Evolutionary conservation across 2,113 vertebrate species (phyloP).

Genomic region (Pseudolaguvia tuberculata): DNA sequence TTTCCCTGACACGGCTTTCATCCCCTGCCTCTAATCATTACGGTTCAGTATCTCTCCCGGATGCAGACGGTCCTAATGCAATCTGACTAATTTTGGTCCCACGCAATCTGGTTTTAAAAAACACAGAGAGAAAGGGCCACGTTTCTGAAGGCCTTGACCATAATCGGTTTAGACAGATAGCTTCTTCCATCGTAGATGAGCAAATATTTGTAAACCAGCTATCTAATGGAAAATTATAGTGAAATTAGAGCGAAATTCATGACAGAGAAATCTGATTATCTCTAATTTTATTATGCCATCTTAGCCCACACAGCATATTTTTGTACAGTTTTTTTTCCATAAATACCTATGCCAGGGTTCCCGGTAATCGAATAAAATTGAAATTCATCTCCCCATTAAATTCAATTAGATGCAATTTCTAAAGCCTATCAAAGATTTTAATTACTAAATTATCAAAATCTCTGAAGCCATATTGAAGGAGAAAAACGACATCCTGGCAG

Average conservation of each 20-base stretch:
- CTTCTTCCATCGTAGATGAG: conserved; percentile 99
- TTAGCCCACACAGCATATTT: conserved; percentile 99
- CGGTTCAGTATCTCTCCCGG: conserved; percentile 75
- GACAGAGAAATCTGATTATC: conserved; percentile 99
- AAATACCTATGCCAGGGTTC: conserved; percentile 99
- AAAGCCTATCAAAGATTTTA: conserved; percentile 99
- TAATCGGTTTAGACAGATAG: conserved; percentile 99
- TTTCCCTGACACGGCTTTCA: conserved; percentile 75
- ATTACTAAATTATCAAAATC: conserved; percentile 99
- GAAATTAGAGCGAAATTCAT: conserved; percentile 99
- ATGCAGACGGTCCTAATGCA: conserved; percentile 80
- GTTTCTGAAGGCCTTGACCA: conserved; percentile 80
- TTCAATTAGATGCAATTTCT: conserved; percentile 99
- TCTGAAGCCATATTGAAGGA: conserved; percentile 98
- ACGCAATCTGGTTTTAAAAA: conserved; percentile 80
- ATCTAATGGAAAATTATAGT: conserved; percentile 99
- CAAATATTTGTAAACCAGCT: conserved; percentile 99
- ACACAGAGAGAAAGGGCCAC: conserved; percentile 68
- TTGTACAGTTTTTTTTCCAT: conserved; percentile 97
- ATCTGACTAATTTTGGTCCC: conserved; percentile 79
- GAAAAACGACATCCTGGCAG: conserved; percentile 91
- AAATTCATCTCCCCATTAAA: conserved; percentile 99
- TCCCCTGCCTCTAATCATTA: conserved; percentile 74
- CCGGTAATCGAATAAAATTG: conserved; percentile 99
- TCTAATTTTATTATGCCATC: conserved; percentile 99